A percentile compares a stretch with the other conserved stretches of the same genome.
Conservation (phyloP, 2,113 vertebrate species). For the Melospiza melodia region DNA sequence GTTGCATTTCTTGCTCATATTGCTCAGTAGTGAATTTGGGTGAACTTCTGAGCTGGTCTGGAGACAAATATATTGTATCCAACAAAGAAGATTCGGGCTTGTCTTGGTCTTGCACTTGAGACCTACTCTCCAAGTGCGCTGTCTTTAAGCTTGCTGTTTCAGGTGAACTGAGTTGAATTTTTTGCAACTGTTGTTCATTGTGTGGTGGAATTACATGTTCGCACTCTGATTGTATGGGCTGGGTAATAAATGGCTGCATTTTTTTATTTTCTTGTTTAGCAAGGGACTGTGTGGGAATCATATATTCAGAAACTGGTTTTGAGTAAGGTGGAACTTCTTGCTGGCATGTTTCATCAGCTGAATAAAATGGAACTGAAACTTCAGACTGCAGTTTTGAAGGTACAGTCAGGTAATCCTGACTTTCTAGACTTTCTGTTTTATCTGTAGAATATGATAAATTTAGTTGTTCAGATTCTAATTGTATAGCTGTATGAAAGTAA, state of each 20-base stretch:
- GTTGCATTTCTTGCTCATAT: background rate
- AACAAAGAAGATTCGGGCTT: background rate
- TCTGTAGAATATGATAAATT: constrained; percentile 3
- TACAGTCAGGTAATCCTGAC: constrained; percentile 5
- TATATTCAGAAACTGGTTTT: background rate
- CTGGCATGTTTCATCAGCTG: background rate
- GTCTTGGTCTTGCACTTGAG: background rate
- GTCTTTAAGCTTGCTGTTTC: background rate
- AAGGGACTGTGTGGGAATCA: background rate
- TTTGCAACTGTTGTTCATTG: background rate
- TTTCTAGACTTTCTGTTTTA: background rate
- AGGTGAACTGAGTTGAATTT: background rate
- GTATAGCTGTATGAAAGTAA: constrained; percentile 12
- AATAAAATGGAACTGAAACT: background rate
- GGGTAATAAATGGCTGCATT: background rate
- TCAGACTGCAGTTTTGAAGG: background rate
- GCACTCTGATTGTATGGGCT: background rate
- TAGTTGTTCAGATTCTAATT: background rate
- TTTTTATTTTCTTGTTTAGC: constrained; percentile 29
- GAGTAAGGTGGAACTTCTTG: background rate
- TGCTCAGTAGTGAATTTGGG: background rate
- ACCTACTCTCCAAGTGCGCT: background rate
- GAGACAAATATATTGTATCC: background rate
- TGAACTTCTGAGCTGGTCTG: background rate
- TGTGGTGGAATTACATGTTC: background rate